Percentiles rank a stretch among this genome's conserved stretches.
Evolutionary conservation across 2,797 vertebrate species (phyloP).

Genomic region (Halcyon badia): DNA sequence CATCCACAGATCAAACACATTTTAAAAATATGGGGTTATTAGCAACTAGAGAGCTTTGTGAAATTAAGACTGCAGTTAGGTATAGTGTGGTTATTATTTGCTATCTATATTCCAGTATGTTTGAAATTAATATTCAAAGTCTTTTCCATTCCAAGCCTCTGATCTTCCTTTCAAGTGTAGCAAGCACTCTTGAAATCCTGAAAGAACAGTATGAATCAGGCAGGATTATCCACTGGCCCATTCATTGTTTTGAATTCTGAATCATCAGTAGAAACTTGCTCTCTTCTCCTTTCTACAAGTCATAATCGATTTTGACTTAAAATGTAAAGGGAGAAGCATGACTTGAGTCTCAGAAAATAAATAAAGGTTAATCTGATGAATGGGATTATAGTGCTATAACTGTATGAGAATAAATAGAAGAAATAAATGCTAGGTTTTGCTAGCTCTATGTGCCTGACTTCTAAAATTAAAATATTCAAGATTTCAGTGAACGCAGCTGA

Average conservation of each 20-base stretch:
- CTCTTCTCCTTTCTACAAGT: neutral
- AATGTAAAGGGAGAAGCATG: neutral
- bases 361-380: neutral
- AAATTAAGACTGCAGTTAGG: constrained; percentile 1
- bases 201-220: neutral
- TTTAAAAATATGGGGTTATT: neutral
- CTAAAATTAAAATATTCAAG: neutral
- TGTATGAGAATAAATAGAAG: neutral
- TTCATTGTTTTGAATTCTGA: neutral
- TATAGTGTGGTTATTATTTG: neutral
- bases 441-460: neutral
- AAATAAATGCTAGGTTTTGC: neutral
- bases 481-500: neutral
- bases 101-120: neutral
- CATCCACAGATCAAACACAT: neutral
- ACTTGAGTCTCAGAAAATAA: neutral
- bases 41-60: neutral
- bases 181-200: neutral
- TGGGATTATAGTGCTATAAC: neutral
- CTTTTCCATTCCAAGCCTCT: constrained; percentile 1
- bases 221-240: neutral
- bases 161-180: constrained; percentile 6
- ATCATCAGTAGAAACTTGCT: neutral
- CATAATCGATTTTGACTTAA: neutral
- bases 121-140: constrained; percentile 19